A percentile compares a stretch with the other conserved stretches of the same genome.
Evolutionary conservation across 2,797 vertebrate genomes (phyloP).

Genomic region (Siniperca undulata): DNA sequence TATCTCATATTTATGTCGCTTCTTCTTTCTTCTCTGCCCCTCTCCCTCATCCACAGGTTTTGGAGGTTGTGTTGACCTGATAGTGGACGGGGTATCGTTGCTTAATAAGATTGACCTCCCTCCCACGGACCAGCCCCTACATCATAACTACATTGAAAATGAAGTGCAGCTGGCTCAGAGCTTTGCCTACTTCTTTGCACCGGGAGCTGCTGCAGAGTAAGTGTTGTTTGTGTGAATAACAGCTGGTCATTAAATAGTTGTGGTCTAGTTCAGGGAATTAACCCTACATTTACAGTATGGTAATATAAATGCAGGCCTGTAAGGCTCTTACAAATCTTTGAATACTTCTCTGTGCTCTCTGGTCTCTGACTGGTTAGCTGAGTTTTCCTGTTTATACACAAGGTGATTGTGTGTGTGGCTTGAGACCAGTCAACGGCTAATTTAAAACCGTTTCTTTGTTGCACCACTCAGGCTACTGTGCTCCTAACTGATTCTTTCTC

Average conservation of each 20-base stretch:
- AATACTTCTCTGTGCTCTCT: neutral
- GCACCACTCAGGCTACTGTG: neutral
- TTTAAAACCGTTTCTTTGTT: neutral
- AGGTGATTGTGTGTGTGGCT: neutral
- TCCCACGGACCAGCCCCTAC: conserved; percentile 82
- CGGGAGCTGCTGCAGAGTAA: conserved; percentile 91
- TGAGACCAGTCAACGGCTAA: neutral
- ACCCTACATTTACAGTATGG: neutral
- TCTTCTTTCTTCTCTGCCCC: conserved; percentile 10
- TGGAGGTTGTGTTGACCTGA: conserved; percentile 89
- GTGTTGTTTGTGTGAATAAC: conserved; percentile 52
- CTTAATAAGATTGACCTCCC: conserved; percentile 85
- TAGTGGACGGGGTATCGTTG: conserved; percentile 86
- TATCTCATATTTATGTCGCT: neutral
- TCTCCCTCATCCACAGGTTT: conserved; percentile 80
- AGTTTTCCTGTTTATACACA: conserved; percentile 1
- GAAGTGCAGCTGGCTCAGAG: conserved; percentile 87
- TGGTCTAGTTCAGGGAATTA: neutral
- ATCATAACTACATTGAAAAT: conserved; percentile 88
- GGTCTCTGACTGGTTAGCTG: neutral
- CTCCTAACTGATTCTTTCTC: neutral
- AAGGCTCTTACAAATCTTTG: neutral
- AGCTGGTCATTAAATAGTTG: neutral
- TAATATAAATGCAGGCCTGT: neutral
- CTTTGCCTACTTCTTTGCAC: conserved; percentile 90